phyloP scores from a whole-genome alignment of 2,797 vertebrate species.

The Sebastes cheni region DNA sequence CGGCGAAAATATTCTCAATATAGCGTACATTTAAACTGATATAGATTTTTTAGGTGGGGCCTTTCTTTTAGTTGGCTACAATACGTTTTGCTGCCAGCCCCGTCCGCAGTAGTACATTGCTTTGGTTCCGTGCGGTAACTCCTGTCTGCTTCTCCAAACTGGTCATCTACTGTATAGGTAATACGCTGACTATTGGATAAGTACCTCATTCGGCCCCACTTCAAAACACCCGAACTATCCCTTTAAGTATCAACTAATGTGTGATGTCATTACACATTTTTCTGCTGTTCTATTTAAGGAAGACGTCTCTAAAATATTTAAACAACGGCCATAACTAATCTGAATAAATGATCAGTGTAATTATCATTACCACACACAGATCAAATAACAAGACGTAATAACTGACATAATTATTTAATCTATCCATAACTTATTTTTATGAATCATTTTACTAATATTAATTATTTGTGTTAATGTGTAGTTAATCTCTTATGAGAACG shows the following conservation, averaged over 20 bases:
- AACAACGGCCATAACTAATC: not conserved
- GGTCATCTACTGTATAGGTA: too few species aligned
- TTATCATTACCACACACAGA: slow-evolving; percentile 7
- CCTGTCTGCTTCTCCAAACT: not conserved
- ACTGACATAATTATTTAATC: slow-evolving; percentile 4
- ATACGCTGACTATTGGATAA: too few species aligned
- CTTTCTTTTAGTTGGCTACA: too few species aligned
- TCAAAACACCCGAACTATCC: not conserved
- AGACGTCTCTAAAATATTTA: slow-evolving; percentile 27
- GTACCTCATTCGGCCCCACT: not conserved
- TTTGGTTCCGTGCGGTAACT: not conserved
- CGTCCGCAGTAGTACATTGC: too few species aligned
- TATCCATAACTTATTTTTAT: slow-evolving; percentile 22
- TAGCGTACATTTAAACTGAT: too few species aligned
- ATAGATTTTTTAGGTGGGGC: too few species aligned
- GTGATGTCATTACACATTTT: not conserved
- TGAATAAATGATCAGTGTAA: slow-evolving; percentile 12
- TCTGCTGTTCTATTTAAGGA: not conserved
- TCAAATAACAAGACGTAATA: slow-evolving; percentile 19
- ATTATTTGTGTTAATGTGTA: slow-evolving; percentile 19
- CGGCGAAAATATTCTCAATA: too few species aligned
- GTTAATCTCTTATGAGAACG: slow-evolving; percentile 1
- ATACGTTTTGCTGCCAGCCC: not conserved
- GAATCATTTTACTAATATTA: slow-evolving; percentile 20
- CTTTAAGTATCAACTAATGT: not conserved